Percentiles rank a stretch among this genome's conserved stretches.
Evolutionary conservation across 2,888 invertebrate species (phyloP).

Genomic region (Homarus gammarus): DNA sequence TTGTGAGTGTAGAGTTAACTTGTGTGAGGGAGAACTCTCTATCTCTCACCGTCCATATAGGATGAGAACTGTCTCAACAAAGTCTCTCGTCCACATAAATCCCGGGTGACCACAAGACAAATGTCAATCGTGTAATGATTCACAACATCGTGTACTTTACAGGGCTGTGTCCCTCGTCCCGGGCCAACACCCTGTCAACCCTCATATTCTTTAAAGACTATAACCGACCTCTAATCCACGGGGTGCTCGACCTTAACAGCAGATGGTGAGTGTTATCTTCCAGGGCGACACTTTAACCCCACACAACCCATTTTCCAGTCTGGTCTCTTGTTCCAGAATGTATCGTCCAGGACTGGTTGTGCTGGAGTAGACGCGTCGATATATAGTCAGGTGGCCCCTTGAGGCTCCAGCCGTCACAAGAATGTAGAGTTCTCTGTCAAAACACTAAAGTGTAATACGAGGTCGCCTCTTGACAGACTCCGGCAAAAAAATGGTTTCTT

Average conservation of each 20-base stretch:
- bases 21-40: too few relatives aligned
- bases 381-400: neutral
- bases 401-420: neutral
- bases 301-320: neutral
- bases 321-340: neutral
- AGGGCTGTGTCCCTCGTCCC: neutral
- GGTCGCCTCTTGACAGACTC: constrained; percentile 6
- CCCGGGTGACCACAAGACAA: constrained; percentile 8
- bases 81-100: neutral
- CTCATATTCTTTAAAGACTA: neutral
- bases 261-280: neutral
- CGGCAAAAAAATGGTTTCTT: constrained; percentile 11
- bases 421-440: neutral
- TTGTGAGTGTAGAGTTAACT: too few relatives aligned
- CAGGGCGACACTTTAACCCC: neutral
- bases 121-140: constrained; percentile 14
- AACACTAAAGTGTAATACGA: neutral
- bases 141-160: neutral
- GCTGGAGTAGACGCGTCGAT: neutral
- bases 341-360: neutral
- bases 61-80: too few relatives aligned
- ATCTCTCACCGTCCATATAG: too few relatives aligned
- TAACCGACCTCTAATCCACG: neutral
- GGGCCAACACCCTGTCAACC: neutral
- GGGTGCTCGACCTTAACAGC: neutral